Percentiles rank a stretch among this genome's conserved stretches.
Evolutionary conservation across 2,888 invertebrate species (phyloP).

Genomic region (Hydrotaea cyrtoneurina): DNA sequence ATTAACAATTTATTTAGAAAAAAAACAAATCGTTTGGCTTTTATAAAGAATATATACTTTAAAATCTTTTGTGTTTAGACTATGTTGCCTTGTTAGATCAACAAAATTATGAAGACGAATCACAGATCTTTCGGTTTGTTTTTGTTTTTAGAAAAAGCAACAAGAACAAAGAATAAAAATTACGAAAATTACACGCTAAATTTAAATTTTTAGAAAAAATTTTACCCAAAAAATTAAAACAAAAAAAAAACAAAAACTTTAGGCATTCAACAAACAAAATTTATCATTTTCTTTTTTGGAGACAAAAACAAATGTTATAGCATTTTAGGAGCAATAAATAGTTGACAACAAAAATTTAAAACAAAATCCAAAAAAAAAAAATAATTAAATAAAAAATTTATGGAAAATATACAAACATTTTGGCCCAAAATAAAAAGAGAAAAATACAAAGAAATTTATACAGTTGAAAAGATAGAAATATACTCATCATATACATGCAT

Average conservation of each 20-base stretch:
- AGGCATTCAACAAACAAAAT: conserved; percentile 61
- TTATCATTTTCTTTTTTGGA: conserved; percentile 53
- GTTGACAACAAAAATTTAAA: conserved; percentile 49
- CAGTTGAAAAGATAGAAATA: conserved; percentile 65
- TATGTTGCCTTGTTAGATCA: conserved; percentile 71
- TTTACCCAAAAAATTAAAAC: no score
- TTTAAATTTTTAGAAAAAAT: conserved; percentile 79
- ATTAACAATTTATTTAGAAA: conserved; percentile 47
- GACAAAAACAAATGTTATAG: conserved; percentile 58
- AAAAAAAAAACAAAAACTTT: conserved; percentile 65
- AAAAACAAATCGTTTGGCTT: conserved; percentile 49
- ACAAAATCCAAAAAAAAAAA: conserved; percentile 62
- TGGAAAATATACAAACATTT: conserved; percentile 67
- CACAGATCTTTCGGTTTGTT: conserved; percentile 47
- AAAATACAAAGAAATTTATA: conserved; percentile 61
- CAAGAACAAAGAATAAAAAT: conserved; percentile 54
- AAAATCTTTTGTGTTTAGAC: conserved; percentile 62
- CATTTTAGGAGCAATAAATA: conserved; percentile 70
- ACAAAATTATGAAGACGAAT: conserved; percentile 62
- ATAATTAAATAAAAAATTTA: no score
- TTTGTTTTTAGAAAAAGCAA: conserved; percentile 56
- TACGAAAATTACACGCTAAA: conserved; percentile 72
- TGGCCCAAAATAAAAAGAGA: conserved; percentile 66
- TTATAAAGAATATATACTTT: conserved; percentile 35
- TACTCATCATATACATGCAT: conserved; percentile 51